Evolutionary conservation across 1,140 invertebrate species (phyloP), one percentile per base, ranked within the genome.

Genomic region (Diorhabda elongata): DNA sequence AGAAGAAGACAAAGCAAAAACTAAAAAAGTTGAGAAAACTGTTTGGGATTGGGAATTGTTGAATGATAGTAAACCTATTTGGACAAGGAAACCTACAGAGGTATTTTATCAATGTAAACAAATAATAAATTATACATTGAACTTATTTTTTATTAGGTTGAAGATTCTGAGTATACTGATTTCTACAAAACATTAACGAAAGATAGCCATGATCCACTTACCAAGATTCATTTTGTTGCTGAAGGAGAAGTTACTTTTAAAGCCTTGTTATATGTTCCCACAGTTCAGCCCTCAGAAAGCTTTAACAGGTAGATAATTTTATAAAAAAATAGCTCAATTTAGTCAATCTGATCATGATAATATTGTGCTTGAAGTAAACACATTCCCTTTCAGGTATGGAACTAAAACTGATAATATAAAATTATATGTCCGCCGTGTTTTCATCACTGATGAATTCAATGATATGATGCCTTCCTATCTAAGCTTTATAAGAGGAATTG

Each of bases 381-480:
- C 9, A n/a, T 61, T 44, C 44, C n/a, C 5, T n/a, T 62, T 9
- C 43, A 62, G 91, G 79, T 98, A 98, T 79, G 97, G 96, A 69
- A 94, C 95, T 68, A 93, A 93, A 73, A 91, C 91, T 2, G 96
- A 98, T 80, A 94, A 97, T 80, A 98, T 98, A 75, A 98, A 98
- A 84, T 83, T 98, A 47, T 99, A 96, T 80, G 97, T 99, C 8
- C 87, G 97, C 72, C 86, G 98, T 69, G 97, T 99, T 9, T 99
- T 99, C 82, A 99, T 99, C 81, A 99, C 97, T 9, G 98, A 99
- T 77, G 96, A 99, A 84, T 99, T 99, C 84, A 96, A 96, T 79
- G 98, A 99, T 78, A 96, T 99, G 91, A 95, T 99, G 91, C 98
- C 98, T 62, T 98, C 96, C 81, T 99, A 99, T 80, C 85, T 99